Evolutionary conservation across 1,140 invertebrate species (phyloP), one percentile per base, ranked within the genome.

Genomic region (Brachionus manjavacas): DNA sequence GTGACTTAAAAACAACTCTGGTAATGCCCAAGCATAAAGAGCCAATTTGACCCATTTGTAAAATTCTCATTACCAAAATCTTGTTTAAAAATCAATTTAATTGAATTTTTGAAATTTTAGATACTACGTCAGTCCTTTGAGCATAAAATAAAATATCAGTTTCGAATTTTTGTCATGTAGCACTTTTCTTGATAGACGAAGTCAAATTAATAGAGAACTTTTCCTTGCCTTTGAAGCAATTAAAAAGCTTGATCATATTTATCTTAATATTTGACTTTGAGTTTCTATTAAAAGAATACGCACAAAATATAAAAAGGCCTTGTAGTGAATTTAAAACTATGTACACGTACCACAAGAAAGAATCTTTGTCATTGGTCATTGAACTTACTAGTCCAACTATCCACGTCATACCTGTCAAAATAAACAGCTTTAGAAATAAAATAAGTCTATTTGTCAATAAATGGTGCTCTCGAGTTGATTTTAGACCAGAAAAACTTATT

Each of bases 241-340:
- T 60, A 20, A 60, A 60, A 8, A 60, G 6, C 3, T 8, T 23
- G 0, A 60, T 0, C 6, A 60, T 20, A 60, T 60, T 60, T 60
- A 9, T 9, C 9, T 20, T 20, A 20, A 60, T 20, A 60, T 60
- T 60, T 60, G 52, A 16, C 7, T 72, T 72, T 16, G 35, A 39
- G 39, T 72, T 72, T 72, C 46, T 6, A 55, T 39, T 80, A 64
- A 80, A 64, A 12, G 76, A 43, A 55, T 60, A 80, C 7, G 76
- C 52, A 35, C 23, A 31, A 31, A 52, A 64, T n/a, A 80, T 80
- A 39, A 80, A 80, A 1, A 80, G 43, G 11, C 76, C 76, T 64
- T 80, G 76, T 1, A 80, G 43, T 14, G 76, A 80, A 64, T 80
- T 80, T 16, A 80, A 64, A n/a, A 55, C 16, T 7, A 80, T 52